Evolutionary conservation across 2,113 vertebrate genomes (phyloP), one percentile per base, ranked within the genome.

Genomic region (Megaceryle torquata): DNA sequence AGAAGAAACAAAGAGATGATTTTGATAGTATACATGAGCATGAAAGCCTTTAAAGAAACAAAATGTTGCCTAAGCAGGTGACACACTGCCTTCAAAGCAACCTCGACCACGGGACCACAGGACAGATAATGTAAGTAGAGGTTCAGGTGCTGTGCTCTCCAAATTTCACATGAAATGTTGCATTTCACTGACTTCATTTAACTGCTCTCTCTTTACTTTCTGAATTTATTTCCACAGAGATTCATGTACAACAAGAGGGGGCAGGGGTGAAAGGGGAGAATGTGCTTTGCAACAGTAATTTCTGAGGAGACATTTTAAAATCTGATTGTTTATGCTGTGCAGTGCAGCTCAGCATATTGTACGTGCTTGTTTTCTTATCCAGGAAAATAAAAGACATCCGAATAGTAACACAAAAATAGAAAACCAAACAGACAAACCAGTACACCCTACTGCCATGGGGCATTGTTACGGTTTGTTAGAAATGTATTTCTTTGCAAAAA

Each of bases 261-360:
- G 4, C 8, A 69, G 50, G 5, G 22, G 13, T 77, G 20, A 76
- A 87, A 71, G 6, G 13, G 13, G n/a, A 75, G 33, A 59, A 1
- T 0, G 0, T 64, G 13, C 5, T 35, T 15, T 64, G 21, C 11
- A 77, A 7, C 63, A 11, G 1, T 54, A 2, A 54, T 4, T 68
- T 88, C 63, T 61, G 37, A 72, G 25, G 35, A 50, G 89, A 65
- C 1, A 48, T 44, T 78, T 48, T 37, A 59, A 75, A 83, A 69
- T 53, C 21, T 53, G 35, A 37, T 29, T 2, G 1, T n/a, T 71
- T 67, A 61, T 43, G 5, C 29, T 74, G 31, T 79, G 14, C 18
- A 59, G 5, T 44, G 46, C 15, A 59, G 39, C 54, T 79, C 4
- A 4, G 17, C 37, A 13, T 18, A 56, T 59, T 35, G 15, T 20